These are phyloP conservation scores for Plecturocebus donacophilus DNA, from an alignment of 2,113 vertebrate genomes.

Conservation along the genomic window DNA sequence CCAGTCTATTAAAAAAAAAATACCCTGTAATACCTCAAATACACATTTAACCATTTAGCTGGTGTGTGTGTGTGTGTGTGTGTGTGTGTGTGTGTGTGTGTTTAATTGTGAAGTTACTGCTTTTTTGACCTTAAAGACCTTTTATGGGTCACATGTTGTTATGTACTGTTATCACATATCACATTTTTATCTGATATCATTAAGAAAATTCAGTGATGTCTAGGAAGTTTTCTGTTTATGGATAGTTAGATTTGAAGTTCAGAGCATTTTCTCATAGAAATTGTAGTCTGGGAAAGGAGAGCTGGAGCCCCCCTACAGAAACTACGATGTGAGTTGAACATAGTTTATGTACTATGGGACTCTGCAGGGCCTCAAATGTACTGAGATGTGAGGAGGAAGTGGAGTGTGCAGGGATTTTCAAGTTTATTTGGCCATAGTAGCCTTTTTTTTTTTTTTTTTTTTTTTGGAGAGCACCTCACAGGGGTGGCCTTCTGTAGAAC, in stretches of 20 bases:
- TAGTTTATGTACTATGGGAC: background rate
- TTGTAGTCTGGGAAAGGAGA: background rate
- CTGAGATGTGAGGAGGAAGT: background rate
- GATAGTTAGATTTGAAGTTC: background rate
- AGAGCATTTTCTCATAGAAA: background rate
- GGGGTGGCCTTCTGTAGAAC: background rate
- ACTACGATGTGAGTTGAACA: background rate
- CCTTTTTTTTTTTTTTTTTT: background rate
- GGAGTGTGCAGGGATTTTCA: too few relatives aligned
- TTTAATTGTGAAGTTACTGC: background rate
- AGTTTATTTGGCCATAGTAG: rapidly evolving
- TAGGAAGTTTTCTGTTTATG: background rate
- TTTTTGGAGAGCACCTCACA: background rate
- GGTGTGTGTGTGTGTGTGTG: background rate
- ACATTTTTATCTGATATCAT: background rate
- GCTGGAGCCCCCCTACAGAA: background rate
- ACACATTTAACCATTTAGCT: background rate
- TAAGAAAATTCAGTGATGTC: background rate
- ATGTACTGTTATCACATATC: background rate
- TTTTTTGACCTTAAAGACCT: background rate
- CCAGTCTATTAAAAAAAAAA: background rate
- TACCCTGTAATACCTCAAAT: background rate
- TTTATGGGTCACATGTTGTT: background rate
- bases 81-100: too few relatives aligned
- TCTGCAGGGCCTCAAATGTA: rapidly evolving